Conservation (phyloP, 2,113 vertebrate genomes). For the Telmatochromis brachygnathus region DNA sequence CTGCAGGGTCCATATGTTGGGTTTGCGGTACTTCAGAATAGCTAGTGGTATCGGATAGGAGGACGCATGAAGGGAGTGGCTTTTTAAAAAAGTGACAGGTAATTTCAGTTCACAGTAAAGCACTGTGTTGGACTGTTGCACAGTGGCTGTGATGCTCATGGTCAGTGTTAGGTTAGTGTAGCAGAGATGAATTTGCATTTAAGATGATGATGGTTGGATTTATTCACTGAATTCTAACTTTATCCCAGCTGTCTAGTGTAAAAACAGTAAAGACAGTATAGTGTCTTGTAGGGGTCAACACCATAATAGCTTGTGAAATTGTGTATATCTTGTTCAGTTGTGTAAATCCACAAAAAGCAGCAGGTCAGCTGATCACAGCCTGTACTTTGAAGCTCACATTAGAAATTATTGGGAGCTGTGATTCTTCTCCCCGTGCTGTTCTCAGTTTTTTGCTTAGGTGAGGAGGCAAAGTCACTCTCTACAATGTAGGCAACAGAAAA, state of each 20-base stretch:
- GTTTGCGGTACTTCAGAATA: background rate
- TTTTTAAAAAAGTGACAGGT: background rate
- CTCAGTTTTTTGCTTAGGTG: background rate
- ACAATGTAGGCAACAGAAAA: background rate
- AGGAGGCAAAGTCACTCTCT: background rate
- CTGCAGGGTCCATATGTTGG: background rate
- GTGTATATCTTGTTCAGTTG: background rate
- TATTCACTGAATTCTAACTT: background rate
- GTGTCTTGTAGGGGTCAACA: background rate
- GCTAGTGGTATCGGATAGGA: background rate
- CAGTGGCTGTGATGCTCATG: background rate
- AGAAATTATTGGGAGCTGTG: background rate
- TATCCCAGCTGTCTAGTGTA: background rate
- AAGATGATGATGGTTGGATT: background rate
- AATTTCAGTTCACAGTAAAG: background rate
- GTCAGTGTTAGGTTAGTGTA: background rate
- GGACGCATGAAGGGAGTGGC: background rate
- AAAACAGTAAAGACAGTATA: background rate
- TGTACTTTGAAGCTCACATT: background rate
- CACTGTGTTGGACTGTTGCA: background rate
- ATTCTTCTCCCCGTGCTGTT: background rate
- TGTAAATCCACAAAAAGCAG: background rate
- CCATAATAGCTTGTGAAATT: background rate
- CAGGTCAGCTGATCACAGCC: background rate
- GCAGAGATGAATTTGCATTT: background rate